Conservation (phyloP, 2,113 vertebrate genomes). For the Ctenomys sociabilis region DNA sequence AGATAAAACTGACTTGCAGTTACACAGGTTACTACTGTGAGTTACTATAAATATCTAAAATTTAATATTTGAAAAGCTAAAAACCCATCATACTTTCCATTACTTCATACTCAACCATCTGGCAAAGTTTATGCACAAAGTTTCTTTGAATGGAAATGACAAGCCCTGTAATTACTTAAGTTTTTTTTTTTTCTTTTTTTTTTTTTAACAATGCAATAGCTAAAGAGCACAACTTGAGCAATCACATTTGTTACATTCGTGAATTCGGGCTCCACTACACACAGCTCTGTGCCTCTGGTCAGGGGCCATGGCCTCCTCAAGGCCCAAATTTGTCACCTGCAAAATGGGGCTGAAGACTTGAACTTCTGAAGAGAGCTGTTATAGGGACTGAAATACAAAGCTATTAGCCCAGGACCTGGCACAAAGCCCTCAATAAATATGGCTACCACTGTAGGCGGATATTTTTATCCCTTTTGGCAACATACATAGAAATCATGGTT, state of each 20-base stretch:
- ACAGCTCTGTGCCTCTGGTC: not conserved
- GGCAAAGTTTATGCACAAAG: not conserved
- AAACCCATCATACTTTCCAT: not conserved
- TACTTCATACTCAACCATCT: not conserved
- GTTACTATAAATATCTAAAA: not conserved
- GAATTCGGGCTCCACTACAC: not conserved
- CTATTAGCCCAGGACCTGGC: conserved; percentile 46
- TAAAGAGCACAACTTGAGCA: not conserved
- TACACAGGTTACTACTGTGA: not conserved
- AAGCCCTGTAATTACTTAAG: conserved; percentile 8
- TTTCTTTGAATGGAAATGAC: conserved; percentile 15
- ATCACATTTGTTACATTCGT: not conserved
- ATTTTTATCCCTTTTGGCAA: conserved; percentile 34
- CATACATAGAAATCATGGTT: conserved; percentile 50
- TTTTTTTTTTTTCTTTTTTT: not conserved
- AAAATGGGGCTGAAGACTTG: conserved; percentile 53
- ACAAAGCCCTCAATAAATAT: conserved; percentile 61
- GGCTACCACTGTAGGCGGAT: conserved; percentile 20
- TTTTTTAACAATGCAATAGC: not conserved
- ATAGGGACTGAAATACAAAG: conserved; percentile 38
- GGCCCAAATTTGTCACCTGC: conserved; percentile 22
- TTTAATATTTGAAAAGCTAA: not conserved
- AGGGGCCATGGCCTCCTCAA: not conserved
- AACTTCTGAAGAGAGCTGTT: conserved; percentile 43
- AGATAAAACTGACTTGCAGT: not conserved